Percentiles rank a stretch among this genome's conserved stretches.
These are phyloP conservation scores for Ophion obscuratus DNA, from an alignment of 2,888 invertebrate species.

Conservation along the genomic window DNA sequence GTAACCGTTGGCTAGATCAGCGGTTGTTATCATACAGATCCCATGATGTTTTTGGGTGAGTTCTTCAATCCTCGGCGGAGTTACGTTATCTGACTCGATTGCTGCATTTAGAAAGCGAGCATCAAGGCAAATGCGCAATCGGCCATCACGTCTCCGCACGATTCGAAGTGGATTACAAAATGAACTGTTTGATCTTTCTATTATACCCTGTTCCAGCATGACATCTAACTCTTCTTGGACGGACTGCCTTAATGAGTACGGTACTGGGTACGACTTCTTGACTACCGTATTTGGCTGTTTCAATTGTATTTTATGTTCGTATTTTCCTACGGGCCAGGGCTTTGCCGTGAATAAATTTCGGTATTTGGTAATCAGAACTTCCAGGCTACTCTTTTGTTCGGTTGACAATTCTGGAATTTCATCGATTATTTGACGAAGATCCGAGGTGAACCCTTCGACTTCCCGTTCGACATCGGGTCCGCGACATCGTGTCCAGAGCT, in stretches of 20 bases:
- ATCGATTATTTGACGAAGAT: too few relatives aligned
- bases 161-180: constrained; percentile 1
- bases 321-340: background rate
- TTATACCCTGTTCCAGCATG: background rate
- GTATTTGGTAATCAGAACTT: background rate
- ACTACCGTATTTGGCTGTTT: background rate
- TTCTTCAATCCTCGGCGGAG: constrained; percentile 66
- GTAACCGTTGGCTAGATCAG: constrained; percentile 67
- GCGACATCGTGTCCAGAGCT: too few relatives aligned
- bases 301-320: background rate
- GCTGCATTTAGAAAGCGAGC: too few relatives aligned
- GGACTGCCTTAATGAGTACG: background rate
- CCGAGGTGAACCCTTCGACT: too few relatives aligned
- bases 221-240: background rate
- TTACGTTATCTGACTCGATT: constrained; percentile 60
- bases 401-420: background rate
- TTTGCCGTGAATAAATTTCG: background rate
- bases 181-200: background rate
- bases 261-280: background rate
- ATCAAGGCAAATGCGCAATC: too few relatives aligned
- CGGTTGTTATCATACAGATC: constrained; percentile 46
- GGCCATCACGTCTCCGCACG: too few relatives aligned
- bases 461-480: too few relatives aligned
- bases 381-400: background rate
- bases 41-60: constrained; percentile 56